Evolutionary conservation across 2,888 invertebrate genomes (phyloP).

Genomic region (Apodemia mormo): DNA sequence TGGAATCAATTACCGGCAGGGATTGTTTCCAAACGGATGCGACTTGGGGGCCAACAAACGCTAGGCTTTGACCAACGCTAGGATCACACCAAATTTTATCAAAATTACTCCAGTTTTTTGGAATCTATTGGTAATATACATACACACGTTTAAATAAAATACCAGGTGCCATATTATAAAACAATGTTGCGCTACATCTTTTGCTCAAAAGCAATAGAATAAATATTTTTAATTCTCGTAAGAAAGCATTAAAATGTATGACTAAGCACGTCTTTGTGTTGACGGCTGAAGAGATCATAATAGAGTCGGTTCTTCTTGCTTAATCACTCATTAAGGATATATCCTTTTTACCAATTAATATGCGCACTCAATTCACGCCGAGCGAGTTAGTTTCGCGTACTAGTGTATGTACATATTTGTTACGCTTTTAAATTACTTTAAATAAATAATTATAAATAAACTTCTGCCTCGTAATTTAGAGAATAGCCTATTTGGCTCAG

Average conservation of each 20-base stretch:
- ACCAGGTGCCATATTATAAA: neutral
- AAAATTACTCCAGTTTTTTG: no score
- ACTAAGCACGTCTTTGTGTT: neutral
- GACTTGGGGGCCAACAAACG: no score
- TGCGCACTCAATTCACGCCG: constrained; percentile 64
- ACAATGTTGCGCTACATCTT: neutral
- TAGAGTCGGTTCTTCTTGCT: constrained; percentile 48
- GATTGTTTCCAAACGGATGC: no score
- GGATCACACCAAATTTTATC: no score
- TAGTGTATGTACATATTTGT: constrained; percentile 44
- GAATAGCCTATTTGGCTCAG: no score
- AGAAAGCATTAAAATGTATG: constrained; percentile 1
- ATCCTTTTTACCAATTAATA: constrained; percentile 74
- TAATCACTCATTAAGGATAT: constrained; percentile 77
- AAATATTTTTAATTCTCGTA: neutral
- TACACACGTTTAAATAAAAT: no score
- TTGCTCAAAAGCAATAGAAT: neutral
- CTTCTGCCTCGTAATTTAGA: no score
- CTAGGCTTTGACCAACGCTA: no score
- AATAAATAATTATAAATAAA: no score
- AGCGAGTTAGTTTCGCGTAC: constrained; percentile 50
- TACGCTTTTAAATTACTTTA: no score
- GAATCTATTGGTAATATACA: no score
- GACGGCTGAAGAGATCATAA: constrained; percentile 12
- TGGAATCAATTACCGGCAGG: no score